Evolutionary conservation across 2,797 vertebrate genomes (phyloP).

Genomic region (Chloroceryle amazona): DNA sequence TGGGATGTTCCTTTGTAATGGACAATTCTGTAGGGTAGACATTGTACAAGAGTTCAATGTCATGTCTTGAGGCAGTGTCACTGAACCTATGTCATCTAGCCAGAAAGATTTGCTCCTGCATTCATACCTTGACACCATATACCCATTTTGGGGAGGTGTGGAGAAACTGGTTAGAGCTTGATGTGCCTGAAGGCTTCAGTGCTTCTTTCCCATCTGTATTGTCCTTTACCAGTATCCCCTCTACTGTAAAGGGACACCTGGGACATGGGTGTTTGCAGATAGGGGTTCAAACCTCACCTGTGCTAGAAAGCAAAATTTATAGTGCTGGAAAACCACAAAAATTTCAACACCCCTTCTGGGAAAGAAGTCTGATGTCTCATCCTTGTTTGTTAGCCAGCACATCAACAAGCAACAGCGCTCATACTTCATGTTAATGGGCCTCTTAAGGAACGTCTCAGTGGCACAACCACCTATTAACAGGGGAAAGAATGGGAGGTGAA

Average conservation of each 20-base stretch:
- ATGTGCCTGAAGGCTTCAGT: background rate
- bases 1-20: background rate
- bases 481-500: conserved; percentile 31
- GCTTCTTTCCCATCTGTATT: background rate
- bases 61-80: background rate
- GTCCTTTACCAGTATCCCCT: background rate
- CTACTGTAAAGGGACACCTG: background rate
- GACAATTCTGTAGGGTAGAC: background rate
- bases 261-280: background rate
- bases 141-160: background rate
- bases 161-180: background rate
- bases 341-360: background rate
- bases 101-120: background rate
- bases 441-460: background rate
- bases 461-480: conserved; percentile 25
- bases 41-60: background rate
- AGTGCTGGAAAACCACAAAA: background rate
- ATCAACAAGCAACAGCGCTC: conserved; percentile 1
- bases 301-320: background rate
- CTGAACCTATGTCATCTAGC: background rate
- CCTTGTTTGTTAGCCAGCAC: background rate
- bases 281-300: background rate
- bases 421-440: background rate
- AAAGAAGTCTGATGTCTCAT: background rate
- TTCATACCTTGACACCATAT: background rate